Conservation (phyloP, 2,113 vertebrate genomes). For the Dendrocopos noguchii region DNA sequence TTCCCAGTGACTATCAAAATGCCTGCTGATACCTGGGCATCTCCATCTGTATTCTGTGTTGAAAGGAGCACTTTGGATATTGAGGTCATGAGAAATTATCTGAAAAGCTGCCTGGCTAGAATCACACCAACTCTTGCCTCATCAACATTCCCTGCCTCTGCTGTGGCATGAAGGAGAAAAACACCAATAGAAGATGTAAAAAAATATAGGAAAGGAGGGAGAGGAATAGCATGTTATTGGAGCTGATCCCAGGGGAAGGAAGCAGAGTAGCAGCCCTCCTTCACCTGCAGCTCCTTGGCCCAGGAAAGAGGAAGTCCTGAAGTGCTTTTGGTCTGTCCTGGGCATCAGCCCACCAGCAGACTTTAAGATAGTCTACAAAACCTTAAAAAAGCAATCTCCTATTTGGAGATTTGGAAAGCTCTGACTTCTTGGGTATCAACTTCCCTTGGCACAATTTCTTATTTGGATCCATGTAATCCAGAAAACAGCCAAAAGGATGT, state of each 20-base stretch:
- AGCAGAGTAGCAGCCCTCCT: neutral
- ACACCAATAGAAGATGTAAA: neutral
- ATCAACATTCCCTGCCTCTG: neutral
- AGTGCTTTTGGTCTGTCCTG: neutral
- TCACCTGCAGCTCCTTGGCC: neutral
- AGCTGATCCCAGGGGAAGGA: neutral
- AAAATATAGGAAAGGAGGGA: neutral
- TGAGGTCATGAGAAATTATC: neutral
- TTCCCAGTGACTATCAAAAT: neutral
- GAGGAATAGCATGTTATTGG: neutral
- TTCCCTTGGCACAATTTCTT: neutral
- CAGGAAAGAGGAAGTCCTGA: neutral
- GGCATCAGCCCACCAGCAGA: neutral
- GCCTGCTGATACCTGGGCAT: neutral
- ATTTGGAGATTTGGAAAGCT: neutral
- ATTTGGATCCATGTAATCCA: neutral
- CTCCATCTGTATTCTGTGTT: neutral
- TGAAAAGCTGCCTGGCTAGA: neutral
- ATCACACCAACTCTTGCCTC: neutral
- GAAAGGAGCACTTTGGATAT: neutral
- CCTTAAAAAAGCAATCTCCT: neutral
- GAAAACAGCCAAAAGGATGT: neutral
- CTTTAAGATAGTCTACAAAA: neutral
- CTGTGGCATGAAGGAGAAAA: constrained; percentile 15
- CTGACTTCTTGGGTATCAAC: neutral